Percentiles rank a stretch among this genome's conserved stretches.
phyloP scores from a whole-genome alignment of 1,140 invertebrate species.

The Zophobas morio region DNA sequence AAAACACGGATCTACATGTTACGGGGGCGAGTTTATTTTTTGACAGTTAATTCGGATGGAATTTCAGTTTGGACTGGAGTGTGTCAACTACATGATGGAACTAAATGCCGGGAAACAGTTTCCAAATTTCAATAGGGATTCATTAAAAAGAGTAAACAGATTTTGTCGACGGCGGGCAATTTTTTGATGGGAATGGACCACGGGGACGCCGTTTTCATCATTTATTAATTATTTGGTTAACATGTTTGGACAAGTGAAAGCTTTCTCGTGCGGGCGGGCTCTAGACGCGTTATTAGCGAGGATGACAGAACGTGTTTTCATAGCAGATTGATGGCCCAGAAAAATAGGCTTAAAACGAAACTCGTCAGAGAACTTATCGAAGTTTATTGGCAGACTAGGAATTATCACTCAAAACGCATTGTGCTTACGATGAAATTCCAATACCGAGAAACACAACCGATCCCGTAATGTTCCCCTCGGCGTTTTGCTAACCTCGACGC shows the following conservation, averaged over 20 bases:
- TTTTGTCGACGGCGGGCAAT: not conserved
- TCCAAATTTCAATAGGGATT: conserved; percentile 13
- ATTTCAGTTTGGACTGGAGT: not conserved
- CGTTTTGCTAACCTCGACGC: too few species aligned
- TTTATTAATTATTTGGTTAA: conserved; percentile 28
- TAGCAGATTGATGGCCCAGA: conserved; percentile 20
- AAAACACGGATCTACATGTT: conserved; percentile 20
- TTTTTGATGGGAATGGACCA: not conserved
- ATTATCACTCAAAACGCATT: too few species aligned
- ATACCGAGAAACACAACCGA: too few species aligned
- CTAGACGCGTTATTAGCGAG: not conserved
- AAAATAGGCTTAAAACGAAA: conserved; percentile 15
- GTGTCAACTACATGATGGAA: conserved; percentile 6
- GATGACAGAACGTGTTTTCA: conserved; percentile 11
- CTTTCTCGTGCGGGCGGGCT: not conserved
- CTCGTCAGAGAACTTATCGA: conserved; percentile 4
- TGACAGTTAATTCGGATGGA: conserved; percentile 18
- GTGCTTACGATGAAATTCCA: too few species aligned
- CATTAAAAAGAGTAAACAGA: conserved; percentile 27
- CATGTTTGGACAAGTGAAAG: conserved; percentile 18
- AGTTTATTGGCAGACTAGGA: conserved; percentile 3
- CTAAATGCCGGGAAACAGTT: conserved; percentile 16
- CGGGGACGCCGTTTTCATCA: conserved; percentile 9
- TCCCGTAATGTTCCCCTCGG: too few species aligned
- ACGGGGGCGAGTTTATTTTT: conserved; percentile 8